These are phyloP conservation scores for Calephelis virginiensis DNA, from an alignment of 1,140 invertebrate species.

Conservation along the genomic window DNA sequence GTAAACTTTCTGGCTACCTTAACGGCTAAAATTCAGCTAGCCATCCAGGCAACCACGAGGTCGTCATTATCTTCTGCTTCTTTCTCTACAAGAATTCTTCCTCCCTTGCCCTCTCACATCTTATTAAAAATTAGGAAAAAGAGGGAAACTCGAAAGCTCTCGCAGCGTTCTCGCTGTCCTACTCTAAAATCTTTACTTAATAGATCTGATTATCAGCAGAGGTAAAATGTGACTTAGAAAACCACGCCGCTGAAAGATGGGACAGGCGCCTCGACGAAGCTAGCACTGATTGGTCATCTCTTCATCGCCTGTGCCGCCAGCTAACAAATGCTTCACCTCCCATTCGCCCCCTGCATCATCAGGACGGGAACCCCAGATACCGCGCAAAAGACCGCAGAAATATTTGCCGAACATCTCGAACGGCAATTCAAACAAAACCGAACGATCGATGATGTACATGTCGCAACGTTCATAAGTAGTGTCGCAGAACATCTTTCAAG, in stretches of 20 bases:
- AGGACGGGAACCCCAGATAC: too few species aligned
- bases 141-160: too few species aligned
- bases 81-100: not conserved
- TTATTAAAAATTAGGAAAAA: not conserved
- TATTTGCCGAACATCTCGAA: too few species aligned
- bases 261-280: not conserved
- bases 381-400: too few species aligned
- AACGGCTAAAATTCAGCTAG: not conserved
- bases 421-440: too few species aligned
- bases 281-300: not conserved
- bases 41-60: not conserved
- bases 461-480: too few species aligned
- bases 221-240: not conserved
- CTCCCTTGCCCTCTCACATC: not conserved
- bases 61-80: not conserved
- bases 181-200: not conserved
- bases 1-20: not conserved
- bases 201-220: not conserved
- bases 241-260: conserved; percentile 8
- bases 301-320: too few species aligned
- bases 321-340: too few species aligned
- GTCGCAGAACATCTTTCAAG: too few species aligned
- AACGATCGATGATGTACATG: too few species aligned
- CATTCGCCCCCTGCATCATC: too few species aligned
- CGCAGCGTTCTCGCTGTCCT: not conserved